Base-by-base conservation (phyloP, 2,113 vertebrate species). In the Odobenus rosmarus region DNA sequence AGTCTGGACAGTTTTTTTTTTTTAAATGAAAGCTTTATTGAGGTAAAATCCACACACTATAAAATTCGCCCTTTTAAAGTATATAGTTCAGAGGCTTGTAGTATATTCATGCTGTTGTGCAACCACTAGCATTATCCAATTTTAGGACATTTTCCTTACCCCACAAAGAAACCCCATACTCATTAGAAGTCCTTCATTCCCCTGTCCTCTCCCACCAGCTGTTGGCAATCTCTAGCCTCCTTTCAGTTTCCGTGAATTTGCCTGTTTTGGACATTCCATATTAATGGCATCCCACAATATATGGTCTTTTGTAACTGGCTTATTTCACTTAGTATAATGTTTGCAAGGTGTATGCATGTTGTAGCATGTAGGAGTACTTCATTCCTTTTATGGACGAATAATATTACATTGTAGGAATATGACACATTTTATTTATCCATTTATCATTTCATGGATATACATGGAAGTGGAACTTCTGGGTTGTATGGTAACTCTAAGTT, bases 171-270 rank as follows among this genome's bases (percentile, higher is more conserved):
- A 72, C 51, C 33, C n/a, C 33, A 12, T 64, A 77, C 62, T 51
- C 11, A 13, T 76, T 91, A 93, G 12, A 26, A 76, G 19, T 76
- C 12, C 88, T 91, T 23, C 61, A 88, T 74, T 88, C 4, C 11
- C 4, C 8, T 10, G 12, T 67, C 21, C 77, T 62, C 23, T 62
- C 28, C 4, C n/a, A 5, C 8, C 9, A 80, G 55, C 79, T 21
- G 0, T 46, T 81, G 10, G 36, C 71, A 88, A 49, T 19, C 61
- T 72, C 18, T n/a, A 39, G 12, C 4, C 15, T 85, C 23, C 46
- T 97, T 93, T 87, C 19, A 39, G 14, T 89, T 86, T 86, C n/a
- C 89, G 42, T 94, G 80, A 51, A 77, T 92, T 82, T 86, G 11
- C 51, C n/a, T 89, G 12, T 90, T 94, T 7, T 67, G 15, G 55